Evolutionary conservation across 2,113 vertebrate genomes (phyloP).

Genomic region (Actinemys pallida): DNA sequence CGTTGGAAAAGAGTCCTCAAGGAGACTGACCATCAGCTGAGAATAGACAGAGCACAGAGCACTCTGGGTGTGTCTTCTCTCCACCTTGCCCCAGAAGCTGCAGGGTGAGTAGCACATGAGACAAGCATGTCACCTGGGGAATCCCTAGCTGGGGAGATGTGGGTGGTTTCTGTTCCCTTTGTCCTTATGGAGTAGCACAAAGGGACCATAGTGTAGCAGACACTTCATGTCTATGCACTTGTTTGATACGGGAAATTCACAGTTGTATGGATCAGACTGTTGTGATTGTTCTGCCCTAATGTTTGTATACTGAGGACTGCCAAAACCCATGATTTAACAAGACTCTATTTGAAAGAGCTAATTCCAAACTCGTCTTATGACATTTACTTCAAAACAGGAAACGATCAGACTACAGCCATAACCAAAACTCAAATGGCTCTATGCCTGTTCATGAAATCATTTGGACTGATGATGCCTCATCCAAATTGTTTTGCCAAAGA

Average conservation of each 20-base stretch:
- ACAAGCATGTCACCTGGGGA: not conserved
- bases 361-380: not conserved
- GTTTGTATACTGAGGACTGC: not conserved
- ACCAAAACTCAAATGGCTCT: rapidly evolving
- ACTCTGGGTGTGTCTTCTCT: not conserved
- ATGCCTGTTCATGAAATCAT: not conserved
- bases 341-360: not conserved
- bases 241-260: not conserved
- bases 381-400: not conserved
- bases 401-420: not conserved
- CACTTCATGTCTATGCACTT: not conserved
- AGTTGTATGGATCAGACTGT: not conserved
- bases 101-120: not conserved
- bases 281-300: not conserved
- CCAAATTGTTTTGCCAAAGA: not conserved
- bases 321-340: not conserved
- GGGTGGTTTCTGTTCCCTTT: not conserved
- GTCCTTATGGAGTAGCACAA: not conserved
- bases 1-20: not conserved
- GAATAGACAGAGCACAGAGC: not conserved
- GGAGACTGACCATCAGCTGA: not conserved
- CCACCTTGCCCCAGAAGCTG: not conserved
- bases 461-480: not conserved
- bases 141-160: not conserved
- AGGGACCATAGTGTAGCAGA: not conserved